Evolutionary conservation across 2,797 vertebrate genomes (phyloP).

Genomic region (Anabas testudineus): DNA sequence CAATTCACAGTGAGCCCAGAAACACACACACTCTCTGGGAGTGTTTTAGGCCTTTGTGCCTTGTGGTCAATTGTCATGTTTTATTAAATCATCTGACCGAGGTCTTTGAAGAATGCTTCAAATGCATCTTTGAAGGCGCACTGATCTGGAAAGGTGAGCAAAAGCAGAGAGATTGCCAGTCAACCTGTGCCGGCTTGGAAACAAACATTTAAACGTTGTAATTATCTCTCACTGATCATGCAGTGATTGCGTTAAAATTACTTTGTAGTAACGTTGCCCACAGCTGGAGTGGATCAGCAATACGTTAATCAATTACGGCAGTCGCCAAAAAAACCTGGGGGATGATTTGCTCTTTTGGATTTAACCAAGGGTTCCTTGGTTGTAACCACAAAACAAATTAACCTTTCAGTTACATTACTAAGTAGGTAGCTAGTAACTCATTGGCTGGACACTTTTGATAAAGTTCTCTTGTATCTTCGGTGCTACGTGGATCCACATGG

Average conservation of each 20-base stretch:
- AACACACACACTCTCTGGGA: conserved; percentile 6
- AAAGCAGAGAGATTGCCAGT: conserved; percentile 15
- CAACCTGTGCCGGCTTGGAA: conserved; percentile 19
- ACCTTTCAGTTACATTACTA: no score
- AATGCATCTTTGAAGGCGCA: conserved; percentile 22
- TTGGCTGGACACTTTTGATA: not conserved
- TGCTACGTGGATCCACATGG: not conserved
- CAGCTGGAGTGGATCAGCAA: not conserved
- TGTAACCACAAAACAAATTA: not conserved
- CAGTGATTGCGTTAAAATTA: conserved; percentile 9
- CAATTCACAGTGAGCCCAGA: not conserved
- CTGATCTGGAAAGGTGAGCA: conserved; percentile 25
- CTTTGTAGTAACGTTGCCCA: not conserved
- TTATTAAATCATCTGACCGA: conserved; percentile 38
- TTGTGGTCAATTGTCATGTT: conserved; percentile 41
- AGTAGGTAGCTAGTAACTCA: not conserved
- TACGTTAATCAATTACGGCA: not conserved
- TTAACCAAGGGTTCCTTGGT: no score
- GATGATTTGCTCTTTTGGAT: not conserved
- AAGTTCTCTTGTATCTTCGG: not conserved
- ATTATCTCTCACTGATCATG: conserved; percentile 15
- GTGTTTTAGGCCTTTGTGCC: conserved; percentile 20
- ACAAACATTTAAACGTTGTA: conserved; percentile 26
- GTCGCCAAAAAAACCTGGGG: not conserved
- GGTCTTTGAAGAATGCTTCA: conserved; percentile 35